These are phyloP conservation scores for Spilogale gracilis DNA, from an alignment of 2,113 vertebrate species.

Conservation along the genomic window DNA sequence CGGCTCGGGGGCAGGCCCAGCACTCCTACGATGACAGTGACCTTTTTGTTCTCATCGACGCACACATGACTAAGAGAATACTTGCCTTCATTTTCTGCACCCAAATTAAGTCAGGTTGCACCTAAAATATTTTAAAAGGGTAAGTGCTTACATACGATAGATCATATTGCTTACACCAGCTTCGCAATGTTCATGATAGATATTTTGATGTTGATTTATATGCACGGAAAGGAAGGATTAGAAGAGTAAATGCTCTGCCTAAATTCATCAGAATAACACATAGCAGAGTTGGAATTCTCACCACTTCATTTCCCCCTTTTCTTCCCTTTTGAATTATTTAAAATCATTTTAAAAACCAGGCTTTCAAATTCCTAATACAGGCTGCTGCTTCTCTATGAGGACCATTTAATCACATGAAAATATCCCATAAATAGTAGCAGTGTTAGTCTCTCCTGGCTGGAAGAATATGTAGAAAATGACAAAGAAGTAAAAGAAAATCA, in stretches of 20 bases:
- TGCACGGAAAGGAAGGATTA: not conserved
- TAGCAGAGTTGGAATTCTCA: not conserved
- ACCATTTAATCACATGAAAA: not conserved
- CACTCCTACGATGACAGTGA: rapidly evolving
- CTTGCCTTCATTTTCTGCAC: not conserved
- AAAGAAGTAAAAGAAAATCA: not conserved
- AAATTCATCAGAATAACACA: not conserved
- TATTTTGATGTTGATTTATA: not conserved
- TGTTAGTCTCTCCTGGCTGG: too few species aligned
- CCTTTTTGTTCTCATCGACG: not conserved
- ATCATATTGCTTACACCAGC: too few species aligned
- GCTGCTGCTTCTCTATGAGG: not conserved
- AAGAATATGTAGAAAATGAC: not conserved
- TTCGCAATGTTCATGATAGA: not conserved
- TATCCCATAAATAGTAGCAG: too few species aligned
- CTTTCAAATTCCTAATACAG: too few species aligned
- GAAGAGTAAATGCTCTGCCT: not conserved
- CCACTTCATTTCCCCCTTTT: not conserved
- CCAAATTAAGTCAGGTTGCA: too few species aligned
- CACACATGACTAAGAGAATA: rapidly evolving
- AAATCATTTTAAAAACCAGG: not conserved
- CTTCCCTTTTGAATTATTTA: not conserved
- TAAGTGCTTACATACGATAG: not conserved
- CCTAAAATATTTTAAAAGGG: not conserved
- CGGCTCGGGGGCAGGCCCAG: rapidly evolving